Conservation (phyloP, 2,888 invertebrate genomes). For the Volucella bombylans region DNA sequence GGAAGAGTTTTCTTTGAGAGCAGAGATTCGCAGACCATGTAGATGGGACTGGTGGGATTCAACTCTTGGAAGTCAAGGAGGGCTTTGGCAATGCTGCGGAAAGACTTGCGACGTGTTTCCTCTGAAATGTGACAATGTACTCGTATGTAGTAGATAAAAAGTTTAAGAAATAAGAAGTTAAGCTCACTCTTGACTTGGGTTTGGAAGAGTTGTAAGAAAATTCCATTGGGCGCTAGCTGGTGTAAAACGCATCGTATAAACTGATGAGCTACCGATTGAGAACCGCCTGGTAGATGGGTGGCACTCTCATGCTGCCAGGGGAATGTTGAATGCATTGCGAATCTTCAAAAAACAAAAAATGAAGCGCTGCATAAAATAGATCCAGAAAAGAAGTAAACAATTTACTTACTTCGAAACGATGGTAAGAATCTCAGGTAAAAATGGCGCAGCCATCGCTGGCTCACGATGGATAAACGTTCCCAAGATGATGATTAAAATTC, state of each 20-base stretch:
- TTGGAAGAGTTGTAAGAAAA: conserved; percentile 97
- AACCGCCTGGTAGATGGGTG: conserved; percentile 95
- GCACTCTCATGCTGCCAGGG: conserved; percentile 95
- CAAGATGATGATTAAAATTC: conserved; percentile 94
- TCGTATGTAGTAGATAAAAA: no score
- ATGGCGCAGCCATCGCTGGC: conserved; percentile 95
- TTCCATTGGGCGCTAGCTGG: conserved; percentile 97
- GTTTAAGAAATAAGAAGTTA: not conserved
- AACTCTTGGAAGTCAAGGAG: conserved; percentile 97
- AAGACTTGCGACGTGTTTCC: conserved; percentile 89
- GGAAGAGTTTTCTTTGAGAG: conserved; percentile 90
- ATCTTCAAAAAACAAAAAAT: conserved; percentile 82
- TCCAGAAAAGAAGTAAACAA: not conserved
- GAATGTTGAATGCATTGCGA: conserved; percentile 90
- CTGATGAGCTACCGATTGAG: conserved; percentile 97
- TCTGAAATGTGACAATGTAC: conserved; percentile 75
- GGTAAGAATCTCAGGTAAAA: conserved; percentile 94
- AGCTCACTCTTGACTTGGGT: conserved; percentile 90
- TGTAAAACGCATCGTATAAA: conserved; percentile 98
- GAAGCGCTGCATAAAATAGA: not conserved
- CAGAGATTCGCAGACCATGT: conserved; percentile 89
- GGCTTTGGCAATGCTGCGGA: conserved; percentile 96
- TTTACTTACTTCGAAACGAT: conserved; percentile 90
- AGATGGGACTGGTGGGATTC: conserved; percentile 96
- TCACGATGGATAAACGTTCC: conserved; percentile 98